phyloP scores from a whole-genome alignment of 53 echinoderm and acorn worm species.

The Holothuria scabra region DNA sequence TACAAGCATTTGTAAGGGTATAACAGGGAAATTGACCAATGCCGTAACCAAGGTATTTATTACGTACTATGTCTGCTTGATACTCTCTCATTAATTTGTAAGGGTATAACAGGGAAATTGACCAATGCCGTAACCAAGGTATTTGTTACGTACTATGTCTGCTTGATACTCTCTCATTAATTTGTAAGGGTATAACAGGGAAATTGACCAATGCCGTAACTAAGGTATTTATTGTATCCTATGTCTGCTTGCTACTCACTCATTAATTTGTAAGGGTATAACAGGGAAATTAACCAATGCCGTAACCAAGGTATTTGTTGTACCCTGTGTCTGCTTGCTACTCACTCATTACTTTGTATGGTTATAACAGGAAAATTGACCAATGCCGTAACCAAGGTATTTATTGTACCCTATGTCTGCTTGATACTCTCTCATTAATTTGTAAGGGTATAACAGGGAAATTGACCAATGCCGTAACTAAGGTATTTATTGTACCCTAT shows the following conservation, averaged over 20 bases:
- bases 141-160: background rate
- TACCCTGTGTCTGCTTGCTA: background rate
- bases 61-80: background rate
- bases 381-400: too few relatives aligned
- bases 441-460: too few relatives aligned
- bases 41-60: slow-evolving; percentile 94
- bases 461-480: too few relatives aligned
- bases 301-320: slow-evolving; percentile 88
- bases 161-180: background rate
- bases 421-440: too few relatives aligned
- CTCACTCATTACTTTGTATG: background rate
- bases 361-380: too few relatives aligned
- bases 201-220: slow-evolving; percentile 94
- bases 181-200: slow-evolving; percentile 99
- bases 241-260: background rate
- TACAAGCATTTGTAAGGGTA: slow-evolving; percentile 98
- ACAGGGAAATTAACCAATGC: slow-evolving; percentile 96
- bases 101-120: slow-evolving; percentile 94
- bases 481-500: too few relatives aligned
- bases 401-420: too few relatives aligned
- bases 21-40: slow-evolving; percentile 93
- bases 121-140: slow-evolving; percentile 99
- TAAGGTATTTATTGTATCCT: slow-evolving; percentile 68
- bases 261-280: slow-evolving; percentile 91
- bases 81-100: slow-evolving; percentile 66